A percentile compares a stretch with the other conserved stretches of the same genome.
Conservation (phyloP, 2,888 invertebrate species). For the Zaprionus lineosus region DNA sequence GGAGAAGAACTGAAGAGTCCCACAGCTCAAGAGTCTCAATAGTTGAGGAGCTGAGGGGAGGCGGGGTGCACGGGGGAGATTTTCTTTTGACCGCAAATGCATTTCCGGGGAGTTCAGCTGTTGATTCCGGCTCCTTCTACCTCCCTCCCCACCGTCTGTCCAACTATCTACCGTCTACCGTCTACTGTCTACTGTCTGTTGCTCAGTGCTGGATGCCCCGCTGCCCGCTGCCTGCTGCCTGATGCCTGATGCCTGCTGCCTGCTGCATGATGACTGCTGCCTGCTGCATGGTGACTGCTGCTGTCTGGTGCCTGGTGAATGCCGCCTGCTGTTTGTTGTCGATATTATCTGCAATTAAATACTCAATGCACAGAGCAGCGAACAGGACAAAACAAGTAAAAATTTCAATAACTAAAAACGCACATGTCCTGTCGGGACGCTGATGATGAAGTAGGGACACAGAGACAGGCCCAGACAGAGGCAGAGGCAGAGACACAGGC, state of each 20-base stretch:
- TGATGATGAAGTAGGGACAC: slow-evolving; percentile 1
- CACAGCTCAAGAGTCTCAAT: too few species aligned
- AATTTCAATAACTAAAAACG: slow-evolving; percentile 79
- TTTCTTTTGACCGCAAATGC: slow-evolving; percentile 63
- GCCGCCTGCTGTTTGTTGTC: slow-evolving; percentile 57
- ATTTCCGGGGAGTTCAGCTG: slow-evolving; percentile 73
- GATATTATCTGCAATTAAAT: slow-evolving; percentile 80
- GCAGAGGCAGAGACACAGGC: slow-evolving; percentile 11
- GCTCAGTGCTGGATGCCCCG: too few species aligned
- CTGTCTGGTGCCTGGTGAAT: slow-evolving; percentile 12
- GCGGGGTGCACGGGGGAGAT: not conserved
- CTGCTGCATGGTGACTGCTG: too few species aligned
- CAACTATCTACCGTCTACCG: too few species aligned
- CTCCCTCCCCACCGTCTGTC: slow-evolving; percentile 2
- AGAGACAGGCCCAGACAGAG: too few species aligned
- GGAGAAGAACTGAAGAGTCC: too few species aligned
- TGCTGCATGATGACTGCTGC: too few species aligned
- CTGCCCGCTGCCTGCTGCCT: too few species aligned
- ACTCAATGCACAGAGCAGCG: slow-evolving; percentile 73
- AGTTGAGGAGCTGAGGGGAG: too few species aligned
- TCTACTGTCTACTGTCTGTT: too few species aligned
- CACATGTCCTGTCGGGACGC: slow-evolving; percentile 62
- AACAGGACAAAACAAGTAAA: slow-evolving; percentile 72
- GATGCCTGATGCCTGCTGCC: too few species aligned
- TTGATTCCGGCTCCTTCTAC: slow-evolving; percentile 44